Evolutionary conservation across 2,113 vertebrate species (phyloP).

Genomic region (Amphiprion percula): DNA sequence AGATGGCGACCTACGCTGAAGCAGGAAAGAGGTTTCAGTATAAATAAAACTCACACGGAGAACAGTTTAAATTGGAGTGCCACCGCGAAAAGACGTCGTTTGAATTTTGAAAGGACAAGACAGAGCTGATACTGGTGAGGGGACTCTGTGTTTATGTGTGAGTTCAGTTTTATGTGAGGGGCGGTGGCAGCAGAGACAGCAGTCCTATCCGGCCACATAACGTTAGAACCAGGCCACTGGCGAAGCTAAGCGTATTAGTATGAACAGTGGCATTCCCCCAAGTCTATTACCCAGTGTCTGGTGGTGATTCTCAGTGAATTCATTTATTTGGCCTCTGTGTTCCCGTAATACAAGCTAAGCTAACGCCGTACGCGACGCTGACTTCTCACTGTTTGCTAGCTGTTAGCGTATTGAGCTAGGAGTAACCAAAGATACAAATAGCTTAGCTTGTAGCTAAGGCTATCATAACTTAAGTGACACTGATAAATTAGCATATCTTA

Average conservation of each 20-base stretch:
- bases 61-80: conserved; percentile 15
- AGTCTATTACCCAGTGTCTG: neutral
- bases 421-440: neutral
- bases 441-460: conserved; percentile 63
- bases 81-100: conserved; percentile 36
- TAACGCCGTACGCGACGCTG: neutral
- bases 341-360: neutral
- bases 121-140: conserved; percentile 80
- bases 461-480: conserved; percentile 3
- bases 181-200: conserved; percentile 79
- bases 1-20: conserved; percentile 87
- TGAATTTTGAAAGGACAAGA: conserved; percentile 66
- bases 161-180: conserved; percentile 62
- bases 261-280: neutral
- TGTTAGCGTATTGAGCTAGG: neutral
- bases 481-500: neutral
- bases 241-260: conserved; percentile 48
- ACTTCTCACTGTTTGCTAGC: neutral
- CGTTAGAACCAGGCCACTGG: conserved; percentile 67
- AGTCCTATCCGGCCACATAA: conserved; percentile 34
- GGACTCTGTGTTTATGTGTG: neutral
- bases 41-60: conserved; percentile 75
- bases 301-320: neutral
- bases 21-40: conserved; percentile 82
- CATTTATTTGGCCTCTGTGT: neutral